These are phyloP conservation scores for Nebria brevicollis DNA, from an alignment of 2,888 invertebrate genomes.

Conservation along the genomic window DNA sequence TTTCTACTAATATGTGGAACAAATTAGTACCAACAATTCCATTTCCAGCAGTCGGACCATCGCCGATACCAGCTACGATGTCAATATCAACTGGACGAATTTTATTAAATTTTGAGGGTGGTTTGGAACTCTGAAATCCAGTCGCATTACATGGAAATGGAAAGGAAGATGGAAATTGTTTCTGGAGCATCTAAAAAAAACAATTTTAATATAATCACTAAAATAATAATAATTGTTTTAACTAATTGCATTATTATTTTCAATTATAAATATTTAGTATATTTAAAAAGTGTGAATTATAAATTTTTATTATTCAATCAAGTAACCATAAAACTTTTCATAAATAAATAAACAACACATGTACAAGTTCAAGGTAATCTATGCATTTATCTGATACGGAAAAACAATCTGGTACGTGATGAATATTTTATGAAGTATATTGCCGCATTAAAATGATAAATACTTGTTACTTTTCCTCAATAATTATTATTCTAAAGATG, in stretches of 20 bases:
- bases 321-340: background rate
- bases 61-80: conserved; percentile 70
- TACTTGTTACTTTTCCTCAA: background rate
- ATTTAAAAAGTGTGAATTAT: background rate
- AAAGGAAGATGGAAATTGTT: conserved; percentile 49
- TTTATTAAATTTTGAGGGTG: conserved; percentile 68
- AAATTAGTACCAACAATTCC: conserved; percentile 65
- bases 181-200: conserved; percentile 55
- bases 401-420: background rate
- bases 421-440: background rate
- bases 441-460: background rate
- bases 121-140: conserved; percentile 54
- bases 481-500: background rate
- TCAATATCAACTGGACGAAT: conserved; percentile 72
- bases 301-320: background rate
- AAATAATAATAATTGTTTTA: background rate
- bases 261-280: too few relatives aligned
- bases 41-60: conserved; percentile 70
- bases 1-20: conserved; percentile 62
- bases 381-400: background rate
- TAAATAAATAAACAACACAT: background rate
- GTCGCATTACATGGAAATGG: conserved; percentile 61
- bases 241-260: background rate
- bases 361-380: background rate
- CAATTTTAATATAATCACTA: background rate